Evolutionary conservation across 2,888 invertebrate species (phyloP), one percentile per base, ranked within the genome.

Genomic region (Drosophila kokeensis): DNA sequence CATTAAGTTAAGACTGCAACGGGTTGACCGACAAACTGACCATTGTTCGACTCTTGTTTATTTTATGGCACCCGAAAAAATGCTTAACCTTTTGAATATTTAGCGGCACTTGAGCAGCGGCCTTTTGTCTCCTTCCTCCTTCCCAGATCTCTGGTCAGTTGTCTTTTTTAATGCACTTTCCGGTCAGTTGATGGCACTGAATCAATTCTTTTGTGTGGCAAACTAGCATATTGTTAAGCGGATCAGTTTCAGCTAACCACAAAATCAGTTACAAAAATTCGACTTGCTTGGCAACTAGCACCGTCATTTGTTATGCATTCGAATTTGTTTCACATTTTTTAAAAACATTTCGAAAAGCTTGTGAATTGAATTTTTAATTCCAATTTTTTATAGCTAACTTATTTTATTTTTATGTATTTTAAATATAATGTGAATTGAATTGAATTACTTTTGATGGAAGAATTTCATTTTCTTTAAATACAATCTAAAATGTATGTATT

Each of bases 51-150:
- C 48, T 52, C 24, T 81, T 84, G 87, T 86, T 87, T 87, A 86
- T 73, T 79, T 83, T 82, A 73, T 67, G 67, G 69, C 60, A 61
- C 60, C 72, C 65, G 24, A 18, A 36, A 54, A 60, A 36, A 54
- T 50, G 80, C 81, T 84, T 89, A 89, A 87, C 87, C 87, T 89
- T 83, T 87, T 88, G 81, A 83, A 81, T 78, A 79, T 81, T 77
- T 70, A 73, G 81, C 69, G 62, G 75, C 73, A 76, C 81, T 81
- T 73, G 75, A 81, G 48, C 38, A 42, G 42, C 52, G 21, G 30
- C 27, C 68, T 48, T 64, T 79, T 72, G 72, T 72, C 48, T 15
- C 1, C 48, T 21, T 15, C 21, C 32, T 32, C 21, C 45, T 15
- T 15, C 4, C 45, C 15, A 32, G 21, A 18, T 64, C 57, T 45